A percentile compares a stretch with the other conserved stretches of the same genome.
Conservation (phyloP, 2,888 invertebrate genomes). For the Eupithecia inturbata region DNA sequence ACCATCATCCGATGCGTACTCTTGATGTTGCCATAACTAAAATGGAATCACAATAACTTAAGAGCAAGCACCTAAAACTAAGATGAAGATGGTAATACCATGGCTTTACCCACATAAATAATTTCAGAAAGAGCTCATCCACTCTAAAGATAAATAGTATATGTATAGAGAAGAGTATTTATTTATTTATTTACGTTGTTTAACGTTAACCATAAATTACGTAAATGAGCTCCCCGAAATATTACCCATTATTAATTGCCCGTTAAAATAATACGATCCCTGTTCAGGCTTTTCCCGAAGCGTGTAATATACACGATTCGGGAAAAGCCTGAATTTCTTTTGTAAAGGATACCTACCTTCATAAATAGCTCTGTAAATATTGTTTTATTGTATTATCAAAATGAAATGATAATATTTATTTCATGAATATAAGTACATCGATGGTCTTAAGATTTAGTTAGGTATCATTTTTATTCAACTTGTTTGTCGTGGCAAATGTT, state of each 20-base stretch:
- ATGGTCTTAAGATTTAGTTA: too few relatives aligned
- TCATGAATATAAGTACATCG: too few relatives aligned
- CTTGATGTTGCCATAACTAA: background rate
- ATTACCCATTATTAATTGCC: constrained; percentile 12
- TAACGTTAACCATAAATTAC: constrained; percentile 9
- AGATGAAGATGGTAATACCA: background rate
- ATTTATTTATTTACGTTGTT: constrained; percentile 3
- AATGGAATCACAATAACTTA: background rate
- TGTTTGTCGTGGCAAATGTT: too few relatives aligned
- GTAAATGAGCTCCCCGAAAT: constrained; percentile 8
- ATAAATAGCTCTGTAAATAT: background rate
- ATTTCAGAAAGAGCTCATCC: background rate
- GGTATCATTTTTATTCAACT: too few relatives aligned
- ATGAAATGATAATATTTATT: too few relatives aligned
- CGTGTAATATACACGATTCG: constrained; percentile 2
- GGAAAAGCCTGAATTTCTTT: background rate
- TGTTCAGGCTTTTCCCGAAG: too few relatives aligned
- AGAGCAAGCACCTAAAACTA: background rate
- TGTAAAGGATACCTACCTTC: background rate
- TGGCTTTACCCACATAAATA: background rate
- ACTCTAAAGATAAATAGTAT: background rate
- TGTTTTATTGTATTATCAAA: too few relatives aligned
- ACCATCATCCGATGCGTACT: background rate
- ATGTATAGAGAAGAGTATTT: background rate
- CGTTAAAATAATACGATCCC: constrained; percentile 9